Evolutionary conservation across 2,113 vertebrate genomes (phyloP).

Genomic region (Equus przewalskii): DNA sequence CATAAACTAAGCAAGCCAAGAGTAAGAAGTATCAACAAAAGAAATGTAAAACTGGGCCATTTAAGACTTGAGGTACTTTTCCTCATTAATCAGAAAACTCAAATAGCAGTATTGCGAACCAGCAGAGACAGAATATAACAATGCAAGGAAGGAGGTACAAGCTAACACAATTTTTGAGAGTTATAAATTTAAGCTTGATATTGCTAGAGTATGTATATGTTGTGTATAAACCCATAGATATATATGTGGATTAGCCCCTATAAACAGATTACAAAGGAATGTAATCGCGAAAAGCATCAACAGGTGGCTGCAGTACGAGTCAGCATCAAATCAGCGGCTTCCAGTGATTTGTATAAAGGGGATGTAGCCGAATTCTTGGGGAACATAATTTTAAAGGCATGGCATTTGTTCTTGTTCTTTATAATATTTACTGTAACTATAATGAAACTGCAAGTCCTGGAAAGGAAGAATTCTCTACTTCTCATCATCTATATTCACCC

Average conservation of each 20-base stretch:
- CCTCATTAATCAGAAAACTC: neutral
- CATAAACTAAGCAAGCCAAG: conserved; percentile 10
- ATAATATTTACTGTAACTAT: neutral
- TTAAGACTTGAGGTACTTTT: neutral
- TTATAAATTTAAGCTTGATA: neutral
- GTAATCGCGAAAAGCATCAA: neutral
- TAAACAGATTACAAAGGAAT: conserved; percentile 14
- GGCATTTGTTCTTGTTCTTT: neutral
- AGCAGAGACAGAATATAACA: neutral
- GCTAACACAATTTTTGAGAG: neutral
- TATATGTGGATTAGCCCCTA: neutral
- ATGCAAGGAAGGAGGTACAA: neutral
- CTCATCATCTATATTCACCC: neutral
- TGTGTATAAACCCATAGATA: fast-evolving
- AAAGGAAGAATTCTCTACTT: neutral
- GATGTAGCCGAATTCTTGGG: neutral
- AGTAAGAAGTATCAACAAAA: neutral
- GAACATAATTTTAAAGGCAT: neutral
- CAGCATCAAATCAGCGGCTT: neutral
- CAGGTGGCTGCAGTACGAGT: neutral
- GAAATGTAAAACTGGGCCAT: neutral
- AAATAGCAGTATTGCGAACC: neutral
- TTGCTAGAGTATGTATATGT: neutral
- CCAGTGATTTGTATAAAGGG: neutral
- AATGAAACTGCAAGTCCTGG: neutral